Base-by-base conservation (phyloP, 2,888 invertebrate genomes). In the Harmothoe impar region DNA sequence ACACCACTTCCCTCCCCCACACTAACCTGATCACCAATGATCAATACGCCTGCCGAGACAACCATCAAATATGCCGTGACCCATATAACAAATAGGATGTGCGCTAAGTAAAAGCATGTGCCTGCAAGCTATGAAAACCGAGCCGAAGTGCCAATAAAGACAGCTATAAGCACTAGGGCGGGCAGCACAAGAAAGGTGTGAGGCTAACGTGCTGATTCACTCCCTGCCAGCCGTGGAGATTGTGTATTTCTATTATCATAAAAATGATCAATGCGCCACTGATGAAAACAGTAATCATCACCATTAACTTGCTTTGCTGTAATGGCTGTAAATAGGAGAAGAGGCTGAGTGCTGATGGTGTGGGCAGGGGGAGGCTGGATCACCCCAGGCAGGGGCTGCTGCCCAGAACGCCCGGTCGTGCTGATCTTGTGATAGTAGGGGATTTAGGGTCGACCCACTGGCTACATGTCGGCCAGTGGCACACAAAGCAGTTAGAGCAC, bases 21-120 rank as follows among this genome's bases (percentile, higher is more conserved):
- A 35, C 81, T 81, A 81, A 81, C 81, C 81, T 81, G 81, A 81
- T 81, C 81, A 81, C 81, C 81, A 43, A 81, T 81, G 81, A 81
- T 81, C 81, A 81, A 81, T 81, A 81, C n/a, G 81, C 81, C 43
- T 81, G 17, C 81, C 33, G 81, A 10, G 20, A 81, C 81, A 81
- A 81, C 81, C 81, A 81, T 81, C 81, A 81, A 81, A 81, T 81
- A 81, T 81, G 81, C 81, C 81, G 81, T 81, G 81, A 81, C 81
- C 81, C 81, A 81, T 81, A 81, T 81, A 81, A 81, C 81, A 81
- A 81, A 81, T 81, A 33, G 81, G 81, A 81, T 81, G 81, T 43
- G 81, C 81, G 81, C 81, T 81, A 81, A 81, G 81, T 81, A 81
- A 81, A 81, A 81, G 35, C 81, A 81, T 81, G 81, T 35, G 81